Conservation (phyloP, 2,113 vertebrate species). For the Argyrosomus japonicus region DNA sequence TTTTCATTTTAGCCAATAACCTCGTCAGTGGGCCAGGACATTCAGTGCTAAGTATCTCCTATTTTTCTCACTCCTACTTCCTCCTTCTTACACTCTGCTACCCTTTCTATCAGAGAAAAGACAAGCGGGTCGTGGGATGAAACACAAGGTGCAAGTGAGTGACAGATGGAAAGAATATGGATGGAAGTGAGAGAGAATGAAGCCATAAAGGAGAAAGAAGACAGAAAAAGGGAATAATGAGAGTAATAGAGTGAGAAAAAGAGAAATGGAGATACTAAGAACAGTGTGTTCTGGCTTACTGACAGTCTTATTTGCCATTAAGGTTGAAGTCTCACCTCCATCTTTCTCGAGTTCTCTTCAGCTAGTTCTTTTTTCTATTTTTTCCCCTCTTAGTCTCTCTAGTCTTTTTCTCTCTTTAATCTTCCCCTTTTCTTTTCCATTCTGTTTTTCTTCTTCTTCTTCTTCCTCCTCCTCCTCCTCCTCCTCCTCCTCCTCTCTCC, state of each 20-base stretch:
- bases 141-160: neutral
- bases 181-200: slow-evolving; percentile 2
- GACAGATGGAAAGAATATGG: slow-evolving; percentile 3
- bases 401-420: neutral
- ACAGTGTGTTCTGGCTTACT: slow-evolving; percentile 32
- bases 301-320: slow-evolving; percentile 33
- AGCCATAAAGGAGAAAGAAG: neutral
- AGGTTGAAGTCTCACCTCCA: slow-evolving; percentile 15
- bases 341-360: slow-evolving; percentile 29
- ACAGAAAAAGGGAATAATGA: neutral
- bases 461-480: no score
- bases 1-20: neutral
- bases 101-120: neutral
- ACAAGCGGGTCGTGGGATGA: neutral
- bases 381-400: neutral
- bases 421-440: neutral
- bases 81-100: neutral
- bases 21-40: neutral
- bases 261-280: slow-evolving; percentile 25
- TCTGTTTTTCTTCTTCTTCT: neutral
- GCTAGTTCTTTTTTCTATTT: neutral
- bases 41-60: neutral
- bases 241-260: neutral
- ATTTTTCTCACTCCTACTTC: neutral
- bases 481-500: neutral